These are phyloP conservation scores for Lepus americanus DNA, from an alignment of 2,113 vertebrate genomes.

Conservation along the genomic window DNA sequence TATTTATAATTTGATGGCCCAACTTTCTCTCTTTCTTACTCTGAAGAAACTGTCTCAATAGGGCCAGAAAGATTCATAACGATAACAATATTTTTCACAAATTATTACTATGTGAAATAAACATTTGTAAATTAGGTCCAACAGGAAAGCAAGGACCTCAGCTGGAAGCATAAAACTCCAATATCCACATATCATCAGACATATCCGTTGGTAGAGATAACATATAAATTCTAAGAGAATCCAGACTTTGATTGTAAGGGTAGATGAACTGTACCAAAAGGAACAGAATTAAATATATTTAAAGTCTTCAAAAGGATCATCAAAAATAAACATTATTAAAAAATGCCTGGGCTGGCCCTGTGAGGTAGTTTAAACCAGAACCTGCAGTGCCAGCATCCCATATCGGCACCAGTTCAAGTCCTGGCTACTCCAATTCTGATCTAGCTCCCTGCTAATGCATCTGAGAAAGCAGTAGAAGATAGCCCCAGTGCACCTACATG, in stretches of 20 bases:
- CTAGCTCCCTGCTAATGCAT: too few species aligned
- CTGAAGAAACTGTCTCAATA: conserved; percentile 9
- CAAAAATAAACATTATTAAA: too few species aligned
- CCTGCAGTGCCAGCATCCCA: too few species aligned
- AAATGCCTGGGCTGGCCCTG: too few species aligned
- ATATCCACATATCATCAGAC: background rate
- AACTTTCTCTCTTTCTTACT: background rate
- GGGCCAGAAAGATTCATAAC: background rate
- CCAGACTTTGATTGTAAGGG: background rate
- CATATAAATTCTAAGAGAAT: conserved; percentile 1
- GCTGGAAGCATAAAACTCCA: background rate
- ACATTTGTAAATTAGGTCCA: background rate
- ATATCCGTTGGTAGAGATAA: background rate
- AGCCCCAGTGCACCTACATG: too few species aligned
- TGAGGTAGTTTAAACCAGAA: too few species aligned
- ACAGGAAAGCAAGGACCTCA: background rate
- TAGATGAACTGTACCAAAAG: background rate
- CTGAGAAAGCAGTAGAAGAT: too few species aligned
- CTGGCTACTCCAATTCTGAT: too few species aligned
- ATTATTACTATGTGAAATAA: background rate
- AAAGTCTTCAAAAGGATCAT: too few species aligned
- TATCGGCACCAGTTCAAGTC: too few species aligned
- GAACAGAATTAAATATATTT: background rate
- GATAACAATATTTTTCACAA: conserved; percentile 11
- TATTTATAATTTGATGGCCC: background rate